phyloP scores from a whole-genome alignment of 1,140 invertebrate genomes.

The Anagrus nilaparvatae region DNA sequence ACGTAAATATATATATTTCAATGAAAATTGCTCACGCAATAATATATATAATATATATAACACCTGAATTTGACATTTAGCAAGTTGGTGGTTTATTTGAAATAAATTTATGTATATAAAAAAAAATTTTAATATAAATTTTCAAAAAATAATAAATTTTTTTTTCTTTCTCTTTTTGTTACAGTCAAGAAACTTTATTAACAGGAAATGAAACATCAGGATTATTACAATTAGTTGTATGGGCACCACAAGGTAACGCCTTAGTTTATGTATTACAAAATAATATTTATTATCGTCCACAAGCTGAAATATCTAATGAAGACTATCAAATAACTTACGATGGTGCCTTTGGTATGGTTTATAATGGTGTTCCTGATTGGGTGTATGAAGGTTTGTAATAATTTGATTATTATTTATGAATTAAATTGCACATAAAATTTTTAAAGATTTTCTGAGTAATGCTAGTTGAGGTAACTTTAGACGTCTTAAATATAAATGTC shows the following conservation, averaged over 20 bases:
- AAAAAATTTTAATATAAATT: constrained; percentile 3
- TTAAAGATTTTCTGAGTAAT: too few relatives aligned
- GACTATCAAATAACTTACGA: constrained; percentile 46
- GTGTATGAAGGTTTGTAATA: constrained; percentile 66
- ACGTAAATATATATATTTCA: too few relatives aligned
- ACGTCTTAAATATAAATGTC: too few relatives aligned
- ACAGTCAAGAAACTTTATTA: constrained; percentile 28
- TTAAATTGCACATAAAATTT: too few relatives aligned
- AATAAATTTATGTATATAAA: too few relatives aligned
- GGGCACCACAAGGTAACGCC: constrained; percentile 61
- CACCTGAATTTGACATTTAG: too few relatives aligned
- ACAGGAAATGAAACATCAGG: constrained; percentile 41
- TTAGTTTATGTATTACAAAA: constrained; percentile 70
- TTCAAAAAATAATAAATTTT: neutral
- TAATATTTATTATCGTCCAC: constrained; percentile 63
- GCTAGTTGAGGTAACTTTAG: too few relatives aligned
- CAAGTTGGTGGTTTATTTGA: too few relatives aligned
- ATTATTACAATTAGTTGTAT: constrained; percentile 56
- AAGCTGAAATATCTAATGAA: constrained; percentile 36
- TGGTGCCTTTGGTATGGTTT: constrained; percentile 46
- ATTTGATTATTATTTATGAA: too few relatives aligned
- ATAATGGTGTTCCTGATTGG: constrained; percentile 73
- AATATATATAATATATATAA: too few relatives aligned
- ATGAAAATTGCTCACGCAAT: too few relatives aligned
- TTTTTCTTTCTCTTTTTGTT: too few relatives aligned